Evolutionary conservation across 2,888 invertebrate species (phyloP), one percentile per base, ranked within the genome.

Genomic region (Platycheirus rosarum): DNA sequence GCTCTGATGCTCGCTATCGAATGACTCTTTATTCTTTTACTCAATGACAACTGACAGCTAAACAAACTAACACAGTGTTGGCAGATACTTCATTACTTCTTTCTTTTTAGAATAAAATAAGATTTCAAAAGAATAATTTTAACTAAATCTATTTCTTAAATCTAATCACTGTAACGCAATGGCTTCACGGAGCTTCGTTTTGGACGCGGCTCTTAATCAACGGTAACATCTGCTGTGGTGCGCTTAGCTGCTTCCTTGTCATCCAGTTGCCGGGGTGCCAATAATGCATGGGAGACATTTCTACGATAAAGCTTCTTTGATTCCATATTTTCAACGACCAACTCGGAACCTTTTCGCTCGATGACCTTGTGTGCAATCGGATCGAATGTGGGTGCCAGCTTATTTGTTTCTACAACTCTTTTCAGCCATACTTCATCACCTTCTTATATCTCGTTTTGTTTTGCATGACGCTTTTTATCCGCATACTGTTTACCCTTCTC

Each of bases 391-490:
- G 57, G 14, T 18, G 70, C 26, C 20, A 70, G 32, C 20, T 71
- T 78, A 49, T 66, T 78, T 11, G 53, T 23, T 26, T 40, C 32
- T 20, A 32, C 13, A 42, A 37, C 37, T 44, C 60, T 35, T 60
- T 78, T 78, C 14, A 71, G 11, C 16, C 62, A 18, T 18, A 77
- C 71, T 16, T 42, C 23, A 49, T 70, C 70, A 9, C 71, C 70
- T 29, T 37, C 60, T 57, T 32, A 26, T 13, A 71, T 55, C 20
- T 53, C 20, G 46, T 23, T 71, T 65, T 26, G 29, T 29, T 65
- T 71, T 46, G 77, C 70, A n/a, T 57, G 23, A 35, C 77, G 42
- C 16, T 65, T 65, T 8, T 13, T n/a, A 46, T 77, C 65, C 6
- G 49, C 65, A 65, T 71, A 77, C 23, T 16, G 37, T 44, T 73